Conservation (phyloP, 2,888 invertebrate genomes). For the Proisotoma minuta region DNA sequence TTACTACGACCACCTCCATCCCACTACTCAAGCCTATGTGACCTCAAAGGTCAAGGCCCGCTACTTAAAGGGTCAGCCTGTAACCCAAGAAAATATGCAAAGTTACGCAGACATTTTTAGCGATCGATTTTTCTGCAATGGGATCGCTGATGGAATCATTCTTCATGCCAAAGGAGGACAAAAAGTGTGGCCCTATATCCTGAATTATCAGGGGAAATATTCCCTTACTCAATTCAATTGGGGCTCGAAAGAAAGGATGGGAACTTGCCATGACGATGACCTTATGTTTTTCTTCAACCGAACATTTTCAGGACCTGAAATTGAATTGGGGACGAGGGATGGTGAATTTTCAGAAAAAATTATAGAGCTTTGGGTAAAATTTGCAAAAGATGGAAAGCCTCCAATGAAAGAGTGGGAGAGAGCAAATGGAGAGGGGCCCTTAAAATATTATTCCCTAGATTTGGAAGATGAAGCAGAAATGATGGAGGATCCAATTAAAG, state of each 20-base stretch:
- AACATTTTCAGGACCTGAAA: constrained; percentile 15
- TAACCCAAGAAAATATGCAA: neutral
- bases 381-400: constrained; percentile 43
- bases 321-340: constrained; percentile 18
- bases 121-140: constrained; percentile 20
- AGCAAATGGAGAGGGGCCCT: too few relatives aligned
- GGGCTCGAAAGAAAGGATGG: constrained; percentile 10
- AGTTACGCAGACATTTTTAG: constrained; percentile 12
- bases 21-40: constrained; percentile 1
- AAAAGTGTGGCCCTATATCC: constrained; percentile 35
- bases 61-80: constrained; percentile 51
- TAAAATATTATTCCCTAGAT: too few relatives aligned
- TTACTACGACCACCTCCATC: constrained; percentile 18
- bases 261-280: constrained; percentile 40
- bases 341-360: constrained; percentile 38
- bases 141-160: constrained; percentile 12
- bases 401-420: too few relatives aligned
- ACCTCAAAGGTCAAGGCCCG: neutral
- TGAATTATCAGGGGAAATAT: constrained; percentile 25
- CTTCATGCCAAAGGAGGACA: constrained; percentile 28
- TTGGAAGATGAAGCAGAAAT: too few relatives aligned
- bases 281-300: constrained; percentile 38
- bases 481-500: too few relatives aligned
- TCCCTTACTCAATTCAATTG: constrained; percentile 23
- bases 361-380: constrained; percentile 33